Evolutionary conservation across 2,797 vertebrate species (phyloP).

Genomic region (Pseudomugil tenellus): DNA sequence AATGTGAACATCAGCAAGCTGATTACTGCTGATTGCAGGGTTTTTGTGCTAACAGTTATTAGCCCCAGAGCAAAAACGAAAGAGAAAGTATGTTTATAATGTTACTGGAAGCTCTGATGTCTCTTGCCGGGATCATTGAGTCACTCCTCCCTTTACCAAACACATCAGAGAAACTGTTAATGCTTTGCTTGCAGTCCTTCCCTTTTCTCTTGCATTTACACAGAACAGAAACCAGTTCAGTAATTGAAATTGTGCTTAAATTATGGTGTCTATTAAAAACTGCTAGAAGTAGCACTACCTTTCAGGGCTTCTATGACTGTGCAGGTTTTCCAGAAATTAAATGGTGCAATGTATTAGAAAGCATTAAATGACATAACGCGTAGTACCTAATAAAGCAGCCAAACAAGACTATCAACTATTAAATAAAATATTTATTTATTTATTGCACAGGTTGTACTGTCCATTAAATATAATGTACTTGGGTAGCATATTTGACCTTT

Average conservation of each 20-base stretch:
- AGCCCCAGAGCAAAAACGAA: no score
- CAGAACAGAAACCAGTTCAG: slow-evolving; percentile 35
- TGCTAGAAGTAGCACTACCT: background rate
- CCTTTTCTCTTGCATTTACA: background rate
- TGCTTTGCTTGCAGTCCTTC: slow-evolving; percentile 24
- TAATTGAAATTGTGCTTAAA: background rate
- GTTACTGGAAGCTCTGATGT: slow-evolving; percentile 34
- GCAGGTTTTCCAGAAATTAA: background rate
- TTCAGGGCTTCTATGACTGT: slow-evolving; percentile 1
- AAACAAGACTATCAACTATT: background rate
- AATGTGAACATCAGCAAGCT: background rate
- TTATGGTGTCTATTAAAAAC: background rate
- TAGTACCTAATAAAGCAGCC: background rate
- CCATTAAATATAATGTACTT: background rate
- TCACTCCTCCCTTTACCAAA: slow-evolving; percentile 45
- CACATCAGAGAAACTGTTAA: background rate
- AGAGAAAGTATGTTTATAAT: background rate
- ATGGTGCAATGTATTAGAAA: background rate
- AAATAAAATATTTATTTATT: slow-evolving; percentile 14
- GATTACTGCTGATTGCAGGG: background rate
- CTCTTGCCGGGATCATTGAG: slow-evolving; percentile 36
- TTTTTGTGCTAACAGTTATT: no score
- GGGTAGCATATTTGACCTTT: slow-evolving; percentile 35
- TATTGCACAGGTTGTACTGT: background rate
- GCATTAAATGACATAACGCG: background rate